These are phyloP conservation scores for Gephyroberyx darwinii DNA, from an alignment of 2,797 vertebrate genomes.

Conservation along the genomic window DNA sequence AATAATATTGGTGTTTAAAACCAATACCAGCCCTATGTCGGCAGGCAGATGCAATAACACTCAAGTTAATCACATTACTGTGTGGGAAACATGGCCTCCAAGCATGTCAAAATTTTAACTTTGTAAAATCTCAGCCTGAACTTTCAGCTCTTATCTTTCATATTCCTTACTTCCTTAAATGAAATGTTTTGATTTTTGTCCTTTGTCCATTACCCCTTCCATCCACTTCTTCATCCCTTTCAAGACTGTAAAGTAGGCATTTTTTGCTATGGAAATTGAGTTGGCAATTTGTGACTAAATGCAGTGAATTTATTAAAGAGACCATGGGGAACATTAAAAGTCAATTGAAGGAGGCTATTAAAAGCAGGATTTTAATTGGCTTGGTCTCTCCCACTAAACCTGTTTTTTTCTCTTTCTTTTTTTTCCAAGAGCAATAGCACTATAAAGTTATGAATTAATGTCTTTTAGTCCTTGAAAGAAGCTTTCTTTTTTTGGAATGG, in stretches of 20 bases:
- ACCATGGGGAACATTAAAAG: slow-evolving; percentile 81
- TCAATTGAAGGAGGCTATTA: slow-evolving; percentile 84
- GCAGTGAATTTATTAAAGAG: slow-evolving; percentile 81
- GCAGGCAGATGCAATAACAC: slow-evolving; percentile 35
- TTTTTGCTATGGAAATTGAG: slow-evolving; percentile 72
- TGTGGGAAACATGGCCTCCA: slow-evolving; percentile 22
- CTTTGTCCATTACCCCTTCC: slow-evolving; percentile 46
- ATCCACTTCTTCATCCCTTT: slow-evolving; percentile 60
- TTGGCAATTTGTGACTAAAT: slow-evolving; percentile 81
- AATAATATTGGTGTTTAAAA: slow-evolving; percentile 37
- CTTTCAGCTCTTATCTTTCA: slow-evolving; percentile 51
- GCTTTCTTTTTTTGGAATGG: slow-evolving; percentile 38
- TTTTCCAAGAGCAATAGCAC: slow-evolving; percentile 61
- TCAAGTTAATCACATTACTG: slow-evolving; percentile 56
- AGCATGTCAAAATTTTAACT: slow-evolving; percentile 46
- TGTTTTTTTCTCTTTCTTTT: slow-evolving; percentile 44
- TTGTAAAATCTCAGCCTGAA: slow-evolving; percentile 20
- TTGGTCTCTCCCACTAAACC: slow-evolving; percentile 72
- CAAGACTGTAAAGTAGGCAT: slow-evolving; percentile 41
- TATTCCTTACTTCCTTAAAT: slow-evolving; percentile 35
- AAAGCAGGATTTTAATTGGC: slow-evolving; percentile 82
- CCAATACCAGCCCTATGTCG: slow-evolving; percentile 21
- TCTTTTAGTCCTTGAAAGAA: slow-evolving; percentile 72
- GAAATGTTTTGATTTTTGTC: slow-evolving; percentile 43
- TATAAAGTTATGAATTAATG: slow-evolving; percentile 69